Evolutionary conservation across 1,140 invertebrate genomes (phyloP), one percentile per base, ranked within the genome.

Genomic region (Temnothorax longispinosus): DNA sequence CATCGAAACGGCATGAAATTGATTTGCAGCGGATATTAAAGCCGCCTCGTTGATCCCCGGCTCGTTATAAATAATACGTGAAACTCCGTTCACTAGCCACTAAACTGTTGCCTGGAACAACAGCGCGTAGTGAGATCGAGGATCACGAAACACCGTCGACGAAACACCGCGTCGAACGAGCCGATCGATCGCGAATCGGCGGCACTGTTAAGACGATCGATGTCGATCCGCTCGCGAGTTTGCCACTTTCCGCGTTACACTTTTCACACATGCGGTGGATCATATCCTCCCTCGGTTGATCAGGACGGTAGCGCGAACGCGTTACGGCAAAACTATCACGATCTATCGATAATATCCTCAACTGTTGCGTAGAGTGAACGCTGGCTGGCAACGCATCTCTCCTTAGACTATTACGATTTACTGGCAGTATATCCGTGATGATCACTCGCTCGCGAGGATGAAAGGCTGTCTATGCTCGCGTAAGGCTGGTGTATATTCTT

Each of bases 101-200:
- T 90, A 89, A 86, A 91, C 92, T 77, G 87, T 93, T 94, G 90
- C 91, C 86, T 60, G 41, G 50, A 82, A 93, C 92, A 93, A 94
- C 92, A 89, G 91, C 85, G 89, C 87, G 91, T 75, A 94, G 92
- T 89, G 91, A 92, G 85, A 88, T 84, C 67, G 21, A 85, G 27
- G 18, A 74, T 88, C 62, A 75, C 69, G 71, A 50, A 69, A 62
- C 62, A 81, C 60, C 60, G 60, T 78, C 65, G 60, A 77, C 11
- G 65, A 44, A 11, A 7, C 50, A 38, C 67, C 35, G 11, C 64
- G 65, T 56, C 27, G 58, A 65, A 65, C 27, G 32, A 15, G 27
- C 32, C 52, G 52, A 10, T 44, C 65, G 78, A 72, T 72, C 41
- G 18, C 54, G 38, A 60, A 35, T 81, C 27, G 21, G 11, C 69